Base-by-base conservation (phyloP, 2,888 invertebrate genomes). In the Alsophila aescularia region DNA sequence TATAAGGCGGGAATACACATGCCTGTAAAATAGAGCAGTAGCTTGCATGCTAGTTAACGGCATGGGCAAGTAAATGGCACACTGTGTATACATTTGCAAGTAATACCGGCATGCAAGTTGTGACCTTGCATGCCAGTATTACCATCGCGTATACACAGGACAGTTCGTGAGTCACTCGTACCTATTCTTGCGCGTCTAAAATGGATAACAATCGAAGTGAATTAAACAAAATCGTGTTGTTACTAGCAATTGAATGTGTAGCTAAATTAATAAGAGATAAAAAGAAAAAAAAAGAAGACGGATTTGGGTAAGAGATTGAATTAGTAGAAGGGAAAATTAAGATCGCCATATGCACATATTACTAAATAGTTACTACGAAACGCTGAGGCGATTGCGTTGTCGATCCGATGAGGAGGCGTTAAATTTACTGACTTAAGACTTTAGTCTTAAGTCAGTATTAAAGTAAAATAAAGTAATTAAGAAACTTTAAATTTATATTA, bases 151-250 rank as follows among this genome's bases (percentile, higher is more conserved):
- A 52, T 44, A 53, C 48, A 47, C 52, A 52, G 40, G 56, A 57
- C 47, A 47, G 56, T 67, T 68, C 66, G 66, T 64, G 59, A 58
- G 60, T 62, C 54, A 50, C 32, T 57, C 52, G 51, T 57, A 67
- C 62, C 64, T 58, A 63, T 63, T 69, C 45, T 34, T 45, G 40
- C 40, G 45, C 1, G 40, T 29, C 12, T 40, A 40, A 45, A 9
- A 52, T 52, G 45, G 45, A 52, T 52, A 36, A 43, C 43, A 49
- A 15, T 49, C 43, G 43, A 51, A 43, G 43, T 37, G 35, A 48
- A 48, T 48, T 48, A 48, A 48, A 48, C 37, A 48, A 48, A 48
- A 48, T 48, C 32, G 37, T 44, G 35, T 31, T 52, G 18, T 47
- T 31, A 53, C 37, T 42, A 53, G 48, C 53, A 42, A 53, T 48